A percentile compares a stretch with the other conserved stretches of the same genome.
phyloP scores from a whole-genome alignment of 2,888 invertebrate genomes.

The Hypolimnas misippus region DNA sequence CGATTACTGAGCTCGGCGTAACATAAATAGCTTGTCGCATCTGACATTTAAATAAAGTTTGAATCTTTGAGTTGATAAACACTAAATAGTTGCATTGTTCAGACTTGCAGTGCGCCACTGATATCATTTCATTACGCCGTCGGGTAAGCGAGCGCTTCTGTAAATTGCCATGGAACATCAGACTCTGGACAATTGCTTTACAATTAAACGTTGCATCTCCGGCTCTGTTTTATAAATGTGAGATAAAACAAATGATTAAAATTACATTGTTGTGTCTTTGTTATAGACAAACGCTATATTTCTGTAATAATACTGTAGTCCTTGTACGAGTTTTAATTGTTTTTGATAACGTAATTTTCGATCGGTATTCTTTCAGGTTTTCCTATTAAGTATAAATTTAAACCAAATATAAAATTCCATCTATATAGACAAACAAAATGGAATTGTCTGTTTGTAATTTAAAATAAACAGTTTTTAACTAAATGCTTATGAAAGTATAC shows the following conservation, averaged over 20 bases:
- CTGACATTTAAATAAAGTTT: conserved; percentile 27
- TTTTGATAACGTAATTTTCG: too few species aligned
- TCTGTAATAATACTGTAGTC: neutral
- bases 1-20: neutral
- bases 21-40: conserved; percentile 26
- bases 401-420: too few species aligned
- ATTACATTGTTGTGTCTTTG: neutral
- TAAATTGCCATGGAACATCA: conserved; percentile 41
- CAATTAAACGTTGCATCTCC: conserved; percentile 35
- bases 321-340: too few species aligned
- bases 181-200: conserved; percentile 38
- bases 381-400: too few species aligned
- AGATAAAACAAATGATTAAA: neutral
- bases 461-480: too few species aligned
- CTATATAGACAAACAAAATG: too few species aligned
- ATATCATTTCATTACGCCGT: conserved; percentile 56
- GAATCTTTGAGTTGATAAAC: conserved; percentile 42
- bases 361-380: too few species aligned
- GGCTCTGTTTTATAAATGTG: conserved; percentile 13
- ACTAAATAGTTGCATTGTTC: conserved; percentile 42
- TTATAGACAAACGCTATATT: neutral
- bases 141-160: conserved; percentile 59
- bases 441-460: too few species aligned
- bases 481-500: too few species aligned
- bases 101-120: conserved; percentile 33